Conservation (phyloP, 53 echinoderm and acorn worm species). For the Crossaster papposus region DNA sequence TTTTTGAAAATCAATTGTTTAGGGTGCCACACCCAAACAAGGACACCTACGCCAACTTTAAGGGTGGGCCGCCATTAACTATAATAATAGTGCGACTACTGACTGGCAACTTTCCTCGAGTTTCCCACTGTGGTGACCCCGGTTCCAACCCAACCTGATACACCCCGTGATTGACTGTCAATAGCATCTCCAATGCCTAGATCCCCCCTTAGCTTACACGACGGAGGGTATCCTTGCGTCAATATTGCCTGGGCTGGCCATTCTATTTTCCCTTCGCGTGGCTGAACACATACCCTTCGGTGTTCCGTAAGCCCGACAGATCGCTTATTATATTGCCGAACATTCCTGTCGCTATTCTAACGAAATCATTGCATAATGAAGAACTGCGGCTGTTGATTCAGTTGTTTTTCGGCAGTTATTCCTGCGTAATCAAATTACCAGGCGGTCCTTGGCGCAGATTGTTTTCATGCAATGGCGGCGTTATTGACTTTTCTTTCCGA, state of each 20-base stretch:
- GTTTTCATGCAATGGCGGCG: conserved; percentile 55
- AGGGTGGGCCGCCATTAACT: too few species aligned
- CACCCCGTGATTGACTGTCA: not conserved
- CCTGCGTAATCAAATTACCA: conserved; percentile 53
- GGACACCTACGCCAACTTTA: too few species aligned
- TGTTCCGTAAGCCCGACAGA: not conserved
- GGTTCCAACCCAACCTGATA: not conserved
- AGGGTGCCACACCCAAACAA: too few species aligned
- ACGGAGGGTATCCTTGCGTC: too few species aligned
- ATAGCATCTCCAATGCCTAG: not conserved
- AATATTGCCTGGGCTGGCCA: too few species aligned
- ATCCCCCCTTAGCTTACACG: too few species aligned
- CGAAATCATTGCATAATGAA: conserved; percentile 65
- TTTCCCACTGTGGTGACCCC: not conserved
- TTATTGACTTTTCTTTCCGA: conserved; percentile 36
- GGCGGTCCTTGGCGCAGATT: conserved; percentile 19
- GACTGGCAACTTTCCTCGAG: too few species aligned
- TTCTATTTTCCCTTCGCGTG: not conserved
- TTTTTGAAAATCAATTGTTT: too few species aligned
- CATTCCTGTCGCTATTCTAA: conserved; percentile 33
- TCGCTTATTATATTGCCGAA: not conserved
- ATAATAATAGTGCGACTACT: too few species aligned
- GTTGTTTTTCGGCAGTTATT: conserved; percentile 63
- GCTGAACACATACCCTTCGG: not conserved
- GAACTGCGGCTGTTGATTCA: conserved; percentile 54